Evolutionary conservation across 2,888 invertebrate species (phyloP), one percentile per base, ranked within the genome.

Genomic region (Mythimna albipuncta): DNA sequence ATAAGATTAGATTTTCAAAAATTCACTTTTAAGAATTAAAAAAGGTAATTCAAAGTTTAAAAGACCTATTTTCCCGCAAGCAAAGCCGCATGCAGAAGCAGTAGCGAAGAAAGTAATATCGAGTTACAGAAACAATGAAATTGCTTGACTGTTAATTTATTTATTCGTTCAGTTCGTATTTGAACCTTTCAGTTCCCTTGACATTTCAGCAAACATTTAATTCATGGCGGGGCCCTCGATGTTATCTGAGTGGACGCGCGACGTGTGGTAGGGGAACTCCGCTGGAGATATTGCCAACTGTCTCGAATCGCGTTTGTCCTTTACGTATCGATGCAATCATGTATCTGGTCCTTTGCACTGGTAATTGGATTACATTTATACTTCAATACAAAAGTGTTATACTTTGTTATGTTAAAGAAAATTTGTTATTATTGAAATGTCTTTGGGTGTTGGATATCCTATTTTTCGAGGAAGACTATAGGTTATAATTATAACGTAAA

Each of bases 281-380:
- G 66, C 69, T 68, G 68, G 83, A 84, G 83, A 84, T 87, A 89
- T 89, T 88, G 89, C 81, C 83, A 81, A 87, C 82, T 82, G 83
- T 86, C 85, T 88, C 85, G 83, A 85, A 82, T 65, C 81, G 85
- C 83, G 86, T 85, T 86, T 85, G 85, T 86, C 80, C 82, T 82
- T 83, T 85, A 84, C 73, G 81, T 87, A 83, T 88, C 85, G 87
- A 81, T 87, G 90, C 89, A 90, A 91, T 89, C 90, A 88, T 88
- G 84, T 84, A 83, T 85, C 85, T 85, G 80, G 63, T 87, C 85
- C 86, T 88, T 87, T 88, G 83, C 88, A 83, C 78, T 77, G 82
- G 79, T 84, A 86, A 90, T 90, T 88, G 89, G 83, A 88, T 89
- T 85, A 84, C 61, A 81, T 75, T 72, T 79, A 61, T 69, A 82